Conservation (phyloP, 2,113 vertebrate genomes). For the Crotalus tigris region DNA sequence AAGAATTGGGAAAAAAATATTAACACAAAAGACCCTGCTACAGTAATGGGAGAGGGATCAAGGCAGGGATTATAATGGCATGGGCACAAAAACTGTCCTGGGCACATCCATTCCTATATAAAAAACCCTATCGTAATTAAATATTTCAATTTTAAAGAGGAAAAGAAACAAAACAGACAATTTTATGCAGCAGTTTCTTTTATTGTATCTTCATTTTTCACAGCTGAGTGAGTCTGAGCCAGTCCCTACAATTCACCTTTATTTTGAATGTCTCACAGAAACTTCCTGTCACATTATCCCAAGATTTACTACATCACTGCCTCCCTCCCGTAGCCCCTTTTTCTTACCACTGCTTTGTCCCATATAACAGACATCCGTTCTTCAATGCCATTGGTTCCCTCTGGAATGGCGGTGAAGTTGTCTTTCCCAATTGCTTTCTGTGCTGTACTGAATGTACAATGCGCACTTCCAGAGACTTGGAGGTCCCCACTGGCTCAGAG, state of each 20-base stretch:
- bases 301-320: neutral
- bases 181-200: neutral
- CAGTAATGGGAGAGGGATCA: neutral
- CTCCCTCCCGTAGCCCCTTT: accelerated
- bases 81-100: neutral
- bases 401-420: slow-evolving; percentile 95
- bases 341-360: slow-evolving; percentile 97
- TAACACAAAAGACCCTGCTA: neutral
- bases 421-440: slow-evolving; percentile 99
- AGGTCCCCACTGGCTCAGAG: slow-evolving; percentile 82
- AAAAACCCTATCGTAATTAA: neutral
- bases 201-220: neutral
- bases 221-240: accelerated
- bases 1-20: neutral
- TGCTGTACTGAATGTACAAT: slow-evolving; percentile 94
- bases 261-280: neutral
- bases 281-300: neutral
- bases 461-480: slow-evolving; percentile 90
- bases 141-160: neutral
- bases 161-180: neutral
- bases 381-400: slow-evolving; percentile 93
- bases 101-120: neutral
- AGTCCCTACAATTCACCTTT: neutral
- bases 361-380: slow-evolving; percentile 95
- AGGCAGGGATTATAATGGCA: neutral